These are phyloP conservation scores for Amiota communis DNA, from an alignment of 2,888 invertebrate species.

Conservation along the genomic window DNA sequence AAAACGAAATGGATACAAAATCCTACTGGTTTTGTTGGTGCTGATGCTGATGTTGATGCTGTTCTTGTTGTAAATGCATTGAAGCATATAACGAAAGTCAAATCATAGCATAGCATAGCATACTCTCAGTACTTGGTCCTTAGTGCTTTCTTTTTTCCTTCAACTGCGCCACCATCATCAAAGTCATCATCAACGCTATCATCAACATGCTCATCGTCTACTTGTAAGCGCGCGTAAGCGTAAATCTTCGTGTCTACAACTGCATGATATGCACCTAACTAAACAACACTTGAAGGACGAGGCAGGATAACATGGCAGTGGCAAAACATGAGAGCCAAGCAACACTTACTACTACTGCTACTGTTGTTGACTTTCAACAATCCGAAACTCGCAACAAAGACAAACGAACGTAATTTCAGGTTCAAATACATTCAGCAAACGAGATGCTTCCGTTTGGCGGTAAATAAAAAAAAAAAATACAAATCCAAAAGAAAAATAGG, in stretches of 20 bases:
- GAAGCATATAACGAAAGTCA: conserved; percentile 58
- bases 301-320: neutral
- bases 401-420: conserved; percentile 62
- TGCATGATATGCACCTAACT: conserved; percentile 24
- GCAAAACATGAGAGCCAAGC: neutral
- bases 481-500: conserved; percentile 26
- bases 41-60: neutral
- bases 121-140: conserved; percentile 4
- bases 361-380: conserved; percentile 32
- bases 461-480: conserved; percentile 31
- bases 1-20: conserved; percentile 18
- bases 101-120: conserved; percentile 25
- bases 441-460: conserved; percentile 42
- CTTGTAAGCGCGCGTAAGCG: conserved; percentile 49
- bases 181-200: neutral
- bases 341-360: neutral
- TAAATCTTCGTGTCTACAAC: conserved; percentile 32
- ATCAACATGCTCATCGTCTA: conserved; percentile 26
- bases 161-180: conserved; percentile 6
- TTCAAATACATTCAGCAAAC: conserved; percentile 48
- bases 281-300: conserved; percentile 18
- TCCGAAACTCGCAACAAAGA: conserved; percentile 54
- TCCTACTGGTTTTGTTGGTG: neutral
- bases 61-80: conserved; percentile 48
- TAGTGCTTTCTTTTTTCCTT: neutral